These are phyloP conservation scores for Blennius ocellaris DNA, from an alignment of 2,113 vertebrate species.

Conservation along the genomic window DNA sequence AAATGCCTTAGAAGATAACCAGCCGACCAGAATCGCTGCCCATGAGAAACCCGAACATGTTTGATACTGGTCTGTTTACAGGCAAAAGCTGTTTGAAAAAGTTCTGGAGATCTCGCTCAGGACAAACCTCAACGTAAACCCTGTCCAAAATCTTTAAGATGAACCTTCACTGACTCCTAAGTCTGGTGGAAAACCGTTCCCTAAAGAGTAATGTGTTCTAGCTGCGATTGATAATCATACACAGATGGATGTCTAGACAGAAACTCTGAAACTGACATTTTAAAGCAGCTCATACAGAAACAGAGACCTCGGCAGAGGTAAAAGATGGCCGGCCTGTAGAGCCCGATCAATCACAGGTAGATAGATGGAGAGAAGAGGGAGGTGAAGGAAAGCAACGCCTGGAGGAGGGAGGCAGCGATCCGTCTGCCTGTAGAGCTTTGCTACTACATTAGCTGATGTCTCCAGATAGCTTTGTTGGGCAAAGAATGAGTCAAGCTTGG, in stretches of 20 bases:
- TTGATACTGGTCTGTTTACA: too few species aligned
- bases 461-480: conserved; percentile 40
- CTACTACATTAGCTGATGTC: conserved; percentile 53
- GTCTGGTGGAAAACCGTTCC: too few species aligned
- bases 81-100: too few species aligned
- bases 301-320: conserved; percentile 31
- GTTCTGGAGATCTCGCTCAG: too few species aligned
- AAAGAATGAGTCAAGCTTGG: conserved; percentile 8
- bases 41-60: too few species aligned
- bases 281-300: conserved; percentile 12
- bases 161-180: too few species aligned
- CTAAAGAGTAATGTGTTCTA: too few species aligned
- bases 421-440: conserved; percentile 69
- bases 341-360: conserved; percentile 46
- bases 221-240: neutral
- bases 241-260: too few species aligned
- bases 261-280: neutral
- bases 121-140: too few species aligned
- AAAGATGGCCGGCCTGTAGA: conserved; percentile 15
- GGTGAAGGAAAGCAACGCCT: conserved; percentile 34
- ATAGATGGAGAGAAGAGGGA: conserved; percentile 19
- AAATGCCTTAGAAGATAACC: too few species aligned
- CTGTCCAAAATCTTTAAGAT: too few species aligned
- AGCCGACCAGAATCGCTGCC: too few species aligned
- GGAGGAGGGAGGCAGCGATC: conserved; percentile 46